phyloP scores from a whole-genome alignment of 2,888 invertebrate genomes.

The Pogonocherus hispidulus region DNA sequence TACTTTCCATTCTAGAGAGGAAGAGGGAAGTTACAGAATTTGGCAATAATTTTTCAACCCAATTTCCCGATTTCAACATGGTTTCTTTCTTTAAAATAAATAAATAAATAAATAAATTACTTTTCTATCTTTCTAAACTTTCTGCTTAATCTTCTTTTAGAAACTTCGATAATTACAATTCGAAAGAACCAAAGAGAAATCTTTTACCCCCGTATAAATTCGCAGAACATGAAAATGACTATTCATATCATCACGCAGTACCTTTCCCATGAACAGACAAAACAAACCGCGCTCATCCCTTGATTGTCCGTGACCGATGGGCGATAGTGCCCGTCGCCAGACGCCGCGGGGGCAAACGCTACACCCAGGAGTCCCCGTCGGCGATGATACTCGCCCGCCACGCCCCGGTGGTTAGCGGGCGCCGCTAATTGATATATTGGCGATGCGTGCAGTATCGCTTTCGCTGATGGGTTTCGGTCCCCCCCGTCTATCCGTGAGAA shows the following conservation, averaged over 20 bases:
- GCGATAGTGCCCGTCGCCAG: slow-evolving; percentile 46
- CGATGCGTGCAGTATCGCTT: slow-evolving; percentile 53
- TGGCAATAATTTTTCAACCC: too few relatives aligned
- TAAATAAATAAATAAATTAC: too few relatives aligned
- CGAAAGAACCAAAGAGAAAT: too few relatives aligned
- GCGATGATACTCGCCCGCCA: slow-evolving; percentile 59
- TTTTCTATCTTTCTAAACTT: too few relatives aligned
- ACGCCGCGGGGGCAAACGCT: slow-evolving; percentile 41
- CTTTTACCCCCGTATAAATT: too few relatives aligned
- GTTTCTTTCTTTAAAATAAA: too few relatives aligned
- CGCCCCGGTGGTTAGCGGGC: slow-evolving; percentile 66
- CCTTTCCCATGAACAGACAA: slow-evolving; percentile 21
- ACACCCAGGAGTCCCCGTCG: slow-evolving; percentile 41
- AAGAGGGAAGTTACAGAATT: too few relatives aligned
- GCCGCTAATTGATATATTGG: slow-evolving; percentile 68
- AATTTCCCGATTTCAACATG: too few relatives aligned
- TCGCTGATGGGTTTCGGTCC: slow-evolving; percentile 44
- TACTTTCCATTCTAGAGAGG: too few relatives aligned
- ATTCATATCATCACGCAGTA: not conserved
- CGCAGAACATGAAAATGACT: too few relatives aligned
- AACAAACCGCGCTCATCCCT: slow-evolving; percentile 14
- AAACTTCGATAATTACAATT: too few relatives aligned
- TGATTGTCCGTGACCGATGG: slow-evolving; percentile 52
- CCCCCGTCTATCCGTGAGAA: slow-evolving; percentile 52
- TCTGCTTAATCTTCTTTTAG: too few relatives aligned